Percentiles rank a stretch among this genome's conserved stretches.
These are phyloP conservation scores for Drosophila anomalipes DNA, from an alignment of 2,888 invertebrate genomes.

Conservation along the genomic window DNA sequence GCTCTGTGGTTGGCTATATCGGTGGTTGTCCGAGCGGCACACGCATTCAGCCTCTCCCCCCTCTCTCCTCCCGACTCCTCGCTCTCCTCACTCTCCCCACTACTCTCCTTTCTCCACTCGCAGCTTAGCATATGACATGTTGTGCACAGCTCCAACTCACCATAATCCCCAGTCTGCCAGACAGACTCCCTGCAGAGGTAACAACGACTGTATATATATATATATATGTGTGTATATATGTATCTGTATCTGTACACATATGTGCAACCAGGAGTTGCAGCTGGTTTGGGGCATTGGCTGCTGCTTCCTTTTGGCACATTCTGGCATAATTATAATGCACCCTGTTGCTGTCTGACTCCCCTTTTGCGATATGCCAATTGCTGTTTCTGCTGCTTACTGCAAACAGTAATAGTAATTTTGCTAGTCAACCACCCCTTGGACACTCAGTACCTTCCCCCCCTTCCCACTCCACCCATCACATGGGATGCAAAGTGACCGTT, in stretches of 20 bases:
- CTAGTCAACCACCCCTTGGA: slow-evolving; percentile 15
- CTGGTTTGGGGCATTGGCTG: neutral
- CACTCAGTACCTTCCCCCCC: neutral
- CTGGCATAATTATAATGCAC: slow-evolving; percentile 81
- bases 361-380: slow-evolving; percentile 14
- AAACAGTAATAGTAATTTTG: slow-evolving; percentile 30
- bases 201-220: neutral
- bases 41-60: neutral
- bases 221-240: neutral
- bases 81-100: neutral
- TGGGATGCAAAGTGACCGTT: slow-evolving; percentile 54
- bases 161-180: slow-evolving; percentile 50
- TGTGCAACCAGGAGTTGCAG: slow-evolving; percentile 8
- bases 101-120: neutral
- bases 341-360: slow-evolving; percentile 18
- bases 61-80: neutral
- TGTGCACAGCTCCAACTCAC: slow-evolving; percentile 35
- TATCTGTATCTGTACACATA: slow-evolving; percentile 1
- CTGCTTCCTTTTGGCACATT: slow-evolving; percentile 53
- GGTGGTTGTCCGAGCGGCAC: slow-evolving; percentile 39
- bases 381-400: slow-evolving; percentile 15
- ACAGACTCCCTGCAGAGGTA: slow-evolving; percentile 23
- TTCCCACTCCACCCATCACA: neutral
- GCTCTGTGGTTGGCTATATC: slow-evolving; percentile 54
- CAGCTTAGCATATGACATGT: slow-evolving; percentile 76